Percentiles rank a stretch among this genome's conserved stretches.
phyloP scores from a whole-genome alignment of 2,888 invertebrate genomes.

The Penaeus monodon region DNA sequence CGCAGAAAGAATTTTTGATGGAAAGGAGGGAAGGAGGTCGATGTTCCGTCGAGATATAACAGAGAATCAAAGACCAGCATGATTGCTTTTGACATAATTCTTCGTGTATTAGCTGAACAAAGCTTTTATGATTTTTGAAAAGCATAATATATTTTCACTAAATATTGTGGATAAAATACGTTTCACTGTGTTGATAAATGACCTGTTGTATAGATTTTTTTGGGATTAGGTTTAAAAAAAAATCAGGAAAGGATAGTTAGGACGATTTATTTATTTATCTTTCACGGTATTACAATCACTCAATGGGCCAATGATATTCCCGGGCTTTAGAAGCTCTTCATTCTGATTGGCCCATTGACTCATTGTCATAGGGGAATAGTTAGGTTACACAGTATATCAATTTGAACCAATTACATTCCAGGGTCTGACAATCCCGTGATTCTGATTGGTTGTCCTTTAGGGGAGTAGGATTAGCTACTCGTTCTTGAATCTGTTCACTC shows the following conservation, averaged over 20 bases:
- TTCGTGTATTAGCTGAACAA: conserved; percentile 39
- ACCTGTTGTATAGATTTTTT: conserved; percentile 28
- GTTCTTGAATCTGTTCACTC: conserved; percentile 5
- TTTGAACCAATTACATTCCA: conserved; percentile 38
- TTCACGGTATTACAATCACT: conserved; percentile 27
- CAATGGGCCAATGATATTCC: conserved; percentile 29
- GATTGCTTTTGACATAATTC: conserved; percentile 17
- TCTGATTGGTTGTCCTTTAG: conserved; percentile 16
- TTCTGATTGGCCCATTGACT: conserved; percentile 30
- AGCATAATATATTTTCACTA: conserved; percentile 54
- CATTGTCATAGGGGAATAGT: conserved; percentile 30
- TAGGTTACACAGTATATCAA: conserved; percentile 37
- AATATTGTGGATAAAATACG: conserved; percentile 31
- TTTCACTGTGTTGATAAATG: conserved; percentile 26
- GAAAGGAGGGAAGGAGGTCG: too few relatives aligned
- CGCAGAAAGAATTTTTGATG: too few relatives aligned
- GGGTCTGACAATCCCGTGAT: conserved; percentile 32
- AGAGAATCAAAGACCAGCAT: background rate
- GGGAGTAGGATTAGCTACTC: conserved; percentile 12
- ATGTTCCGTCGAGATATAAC: too few relatives aligned
- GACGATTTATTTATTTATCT: conserved; percentile 42
- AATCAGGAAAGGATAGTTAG: conserved; percentile 27
- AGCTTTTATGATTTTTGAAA: conserved; percentile 35
- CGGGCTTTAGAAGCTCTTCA: conserved; percentile 2
- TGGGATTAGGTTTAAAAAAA: too few relatives aligned